These are phyloP conservation scores for Syncerus caffer DNA, from an alignment of 2,797 vertebrate genomes.

Conservation along the genomic window DNA sequence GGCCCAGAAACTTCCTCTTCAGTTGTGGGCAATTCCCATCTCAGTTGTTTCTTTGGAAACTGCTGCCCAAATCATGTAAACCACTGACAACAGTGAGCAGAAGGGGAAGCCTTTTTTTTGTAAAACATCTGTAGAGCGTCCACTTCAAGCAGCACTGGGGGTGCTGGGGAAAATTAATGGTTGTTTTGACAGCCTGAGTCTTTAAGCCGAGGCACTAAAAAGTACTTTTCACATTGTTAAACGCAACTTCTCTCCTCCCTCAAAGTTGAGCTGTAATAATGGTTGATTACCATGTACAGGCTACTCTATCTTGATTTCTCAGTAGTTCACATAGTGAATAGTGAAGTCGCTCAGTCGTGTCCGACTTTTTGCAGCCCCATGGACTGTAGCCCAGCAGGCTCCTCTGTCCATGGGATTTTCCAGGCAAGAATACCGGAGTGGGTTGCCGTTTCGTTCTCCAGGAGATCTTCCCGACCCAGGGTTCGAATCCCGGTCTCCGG, in stretches of 20 bases:
- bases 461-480: too few species aligned
- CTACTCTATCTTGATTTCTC: constrained; percentile 57
- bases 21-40: background rate
- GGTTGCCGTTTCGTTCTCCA: too few species aligned
- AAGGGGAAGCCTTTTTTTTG: constrained; percentile 64
- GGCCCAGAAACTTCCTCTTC: background rate
- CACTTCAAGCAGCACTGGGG: constrained; percentile 55
- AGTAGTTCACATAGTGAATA: background rate
- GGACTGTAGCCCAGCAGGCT: too few species aligned
- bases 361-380: too few species aligned
- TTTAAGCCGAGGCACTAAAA: constrained; percentile 70
- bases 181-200: constrained; percentile 72
- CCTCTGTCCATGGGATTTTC: too few species aligned
- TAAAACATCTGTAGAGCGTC: constrained; percentile 64
- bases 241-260: constrained; percentile 51
- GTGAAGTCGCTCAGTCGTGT: too few species aligned
- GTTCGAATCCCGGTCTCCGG: too few species aligned
- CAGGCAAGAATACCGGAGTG: too few species aligned
- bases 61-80: constrained; percentile 19
- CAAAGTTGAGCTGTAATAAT: background rate
- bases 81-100: constrained; percentile 10
- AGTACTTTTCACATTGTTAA: constrained; percentile 75
- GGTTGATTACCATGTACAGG: constrained; percentile 56
- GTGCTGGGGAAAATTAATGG: constrained; percentile 60
- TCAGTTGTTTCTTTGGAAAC: constrained; percentile 48